phyloP scores from a whole-genome alignment of 2,888 invertebrate genomes.

The Celastrina argiolus region DNA sequence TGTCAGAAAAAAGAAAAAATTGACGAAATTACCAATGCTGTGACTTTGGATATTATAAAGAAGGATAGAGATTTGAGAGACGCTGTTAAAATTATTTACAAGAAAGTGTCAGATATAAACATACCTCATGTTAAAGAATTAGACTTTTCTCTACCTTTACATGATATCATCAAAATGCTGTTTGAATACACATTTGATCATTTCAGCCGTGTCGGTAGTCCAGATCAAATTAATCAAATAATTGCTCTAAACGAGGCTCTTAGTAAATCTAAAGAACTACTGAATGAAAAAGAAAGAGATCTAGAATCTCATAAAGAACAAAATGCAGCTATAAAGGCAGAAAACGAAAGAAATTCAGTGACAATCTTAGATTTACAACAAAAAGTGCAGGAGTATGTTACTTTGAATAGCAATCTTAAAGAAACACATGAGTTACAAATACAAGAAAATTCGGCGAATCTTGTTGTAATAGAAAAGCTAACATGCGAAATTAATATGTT shows the following conservation, averaged over 20 bases:
- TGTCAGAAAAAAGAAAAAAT: conserved; percentile 53
- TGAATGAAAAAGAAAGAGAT: conserved; percentile 46
- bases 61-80: conserved; percentile 52
- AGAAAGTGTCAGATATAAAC: conserved; percentile 44
- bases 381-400: conserved; percentile 39
- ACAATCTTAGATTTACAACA: conserved; percentile 42
- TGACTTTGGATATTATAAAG: conserved; percentile 56
- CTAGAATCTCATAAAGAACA: conserved; percentile 39
- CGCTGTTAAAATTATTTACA: conserved; percentile 43
- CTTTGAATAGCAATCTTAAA: conserved; percentile 44
- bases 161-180: conserved; percentile 43
- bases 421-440: conserved; percentile 43
- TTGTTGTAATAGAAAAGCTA: conserved; percentile 41
- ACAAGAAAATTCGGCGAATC: conserved; percentile 46
- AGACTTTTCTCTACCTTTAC: conserved; percentile 40
- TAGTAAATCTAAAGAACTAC: conserved; percentile 37
- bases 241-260: conserved; percentile 42
- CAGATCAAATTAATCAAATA: conserved; percentile 35
- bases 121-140: conserved; percentile 42
- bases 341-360: conserved; percentile 37
- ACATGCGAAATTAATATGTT: conserved; percentile 47
- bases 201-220: conserved; percentile 30
- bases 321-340: conserved; percentile 39
- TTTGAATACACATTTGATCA: conserved; percentile 45
- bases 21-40: conserved; percentile 57